Evolutionary conservation across 2,797 vertebrate genomes (phyloP).

Genomic region (Todus mexicanus): DNA sequence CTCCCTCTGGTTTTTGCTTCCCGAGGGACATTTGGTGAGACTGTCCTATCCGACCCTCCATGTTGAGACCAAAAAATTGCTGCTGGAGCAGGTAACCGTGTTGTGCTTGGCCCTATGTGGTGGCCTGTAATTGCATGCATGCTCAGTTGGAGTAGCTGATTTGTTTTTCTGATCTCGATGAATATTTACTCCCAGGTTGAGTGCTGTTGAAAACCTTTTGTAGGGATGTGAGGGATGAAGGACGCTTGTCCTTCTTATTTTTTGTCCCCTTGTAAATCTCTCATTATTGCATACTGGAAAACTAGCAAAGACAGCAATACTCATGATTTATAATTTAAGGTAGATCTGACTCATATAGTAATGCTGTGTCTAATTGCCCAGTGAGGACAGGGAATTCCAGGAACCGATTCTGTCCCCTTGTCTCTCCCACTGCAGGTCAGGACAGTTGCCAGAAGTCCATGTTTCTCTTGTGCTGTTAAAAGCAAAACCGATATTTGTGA

Average conservation of each 20-base stretch:
- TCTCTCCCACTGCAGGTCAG: neutral
- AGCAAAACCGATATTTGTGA: slow-evolving; percentile 23
- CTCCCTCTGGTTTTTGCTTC: neutral
- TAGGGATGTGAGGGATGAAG: neutral
- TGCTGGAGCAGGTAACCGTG: neutral
- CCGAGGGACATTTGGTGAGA: neutral
- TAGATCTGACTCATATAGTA: neutral
- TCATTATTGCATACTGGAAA: neutral
- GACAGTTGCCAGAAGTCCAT: slow-evolving; percentile 6
- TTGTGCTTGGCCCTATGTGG: neutral
- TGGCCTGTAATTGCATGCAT: neutral
- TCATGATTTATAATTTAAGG: neutral
- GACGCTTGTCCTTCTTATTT: neutral
- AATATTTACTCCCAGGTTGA: slow-evolving; percentile 1
- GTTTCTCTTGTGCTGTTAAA: slow-evolving; percentile 28
- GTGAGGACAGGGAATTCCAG: neutral
- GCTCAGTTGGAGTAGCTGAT: neutral
- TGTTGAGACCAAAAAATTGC: neutral
- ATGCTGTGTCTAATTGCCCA: neutral
- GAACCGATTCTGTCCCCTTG: neutral
- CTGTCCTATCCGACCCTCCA: neutral
- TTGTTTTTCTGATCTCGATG: neutral
- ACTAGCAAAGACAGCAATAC: neutral
- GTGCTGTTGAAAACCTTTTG: slow-evolving; percentile 36
- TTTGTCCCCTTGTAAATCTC: neutral